A percentile compares a stretch with the other conserved stretches of the same genome.
phyloP scores from a whole-genome alignment of 1,140 invertebrate genomes.

The Bicyclus anynana region DNA sequence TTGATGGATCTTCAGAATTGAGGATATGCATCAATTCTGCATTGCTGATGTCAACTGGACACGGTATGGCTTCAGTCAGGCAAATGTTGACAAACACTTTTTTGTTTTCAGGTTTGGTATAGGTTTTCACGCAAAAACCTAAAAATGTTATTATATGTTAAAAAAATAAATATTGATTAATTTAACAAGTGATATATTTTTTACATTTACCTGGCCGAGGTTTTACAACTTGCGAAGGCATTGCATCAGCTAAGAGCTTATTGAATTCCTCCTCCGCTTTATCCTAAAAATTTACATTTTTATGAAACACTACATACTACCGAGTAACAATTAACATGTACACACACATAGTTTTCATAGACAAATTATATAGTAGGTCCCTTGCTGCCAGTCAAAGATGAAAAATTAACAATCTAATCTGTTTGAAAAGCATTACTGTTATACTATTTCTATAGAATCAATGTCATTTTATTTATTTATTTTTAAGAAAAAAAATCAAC shows the following conservation, averaged over 20 bases:
- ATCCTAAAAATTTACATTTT: slow-evolving; percentile 43
- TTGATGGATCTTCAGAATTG: slow-evolving; percentile 83
- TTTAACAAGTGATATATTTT: slow-evolving; percentile 2
- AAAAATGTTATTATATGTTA: slow-evolving; percentile 37
- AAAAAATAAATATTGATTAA: too few relatives aligned
- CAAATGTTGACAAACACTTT: slow-evolving; percentile 92
- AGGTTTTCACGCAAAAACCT: slow-evolving; percentile 92
- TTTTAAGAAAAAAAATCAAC: too few relatives aligned
- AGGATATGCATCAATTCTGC: slow-evolving; percentile 84
- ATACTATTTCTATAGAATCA: too few relatives aligned
- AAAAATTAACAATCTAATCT: too few relatives aligned
- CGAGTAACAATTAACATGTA: too few relatives aligned
- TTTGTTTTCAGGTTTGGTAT: slow-evolving; percentile 80
- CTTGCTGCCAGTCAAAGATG: too few relatives aligned
- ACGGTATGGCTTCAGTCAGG: slow-evolving; percentile 85
- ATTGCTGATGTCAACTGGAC: slow-evolving; percentile 88
- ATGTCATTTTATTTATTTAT: too few relatives aligned
- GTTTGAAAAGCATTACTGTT: too few relatives aligned
- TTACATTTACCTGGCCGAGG: slow-evolving; percentile 51
- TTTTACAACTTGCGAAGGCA: slow-evolving; percentile 59
- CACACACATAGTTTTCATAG: too few relatives aligned
- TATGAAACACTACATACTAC: slow-evolving; percentile 12
- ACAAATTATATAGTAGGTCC: too few relatives aligned
- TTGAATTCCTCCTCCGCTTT: slow-evolving; percentile 64
- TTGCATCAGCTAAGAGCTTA: slow-evolving; percentile 53